These are phyloP conservation scores for Orgyia antiqua DNA, from an alignment of 2,888 invertebrate species.

Conservation along the genomic window DNA sequence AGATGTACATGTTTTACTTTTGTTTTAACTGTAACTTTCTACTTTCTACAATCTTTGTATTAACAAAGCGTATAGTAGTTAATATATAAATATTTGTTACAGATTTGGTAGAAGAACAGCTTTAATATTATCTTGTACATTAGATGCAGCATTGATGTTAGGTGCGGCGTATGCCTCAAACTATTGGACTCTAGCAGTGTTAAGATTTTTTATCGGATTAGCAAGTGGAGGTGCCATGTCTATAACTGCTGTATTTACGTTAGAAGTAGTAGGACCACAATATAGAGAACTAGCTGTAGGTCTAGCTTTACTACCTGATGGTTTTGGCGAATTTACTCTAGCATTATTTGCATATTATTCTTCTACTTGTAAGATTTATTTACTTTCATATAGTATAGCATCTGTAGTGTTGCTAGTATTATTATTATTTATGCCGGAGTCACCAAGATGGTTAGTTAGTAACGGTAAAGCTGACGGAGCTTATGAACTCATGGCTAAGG, in stretches of 20 bases:
- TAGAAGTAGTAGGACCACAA: conserved; percentile 77
- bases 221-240: conserved; percentile 87
- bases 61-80: too few relatives aligned
- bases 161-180: conserved; percentile 80
- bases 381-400: conserved; percentile 28
- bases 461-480: conserved; percentile 36
- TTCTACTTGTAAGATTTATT: conserved; percentile 36
- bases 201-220: conserved; percentile 82
- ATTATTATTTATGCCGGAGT: conserved; percentile 41
- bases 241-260: conserved; percentile 52
- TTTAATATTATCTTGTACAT: conserved; percentile 79
- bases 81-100: conserved; percentile 3
- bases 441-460: conserved; percentile 52
- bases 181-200: conserved; percentile 69
- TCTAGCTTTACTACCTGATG: conserved; percentile 32
- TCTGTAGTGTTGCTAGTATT: conserved; percentile 29
- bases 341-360: conserved; percentile 39
- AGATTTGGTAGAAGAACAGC: conserved; percentile 72
- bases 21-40: too few relatives aligned
- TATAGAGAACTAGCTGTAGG: conserved; percentile 51
- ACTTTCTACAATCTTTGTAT: too few relatives aligned
- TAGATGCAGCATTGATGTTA: conserved; percentile 82
- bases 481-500: conserved; percentile 33
- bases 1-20: too few relatives aligned
- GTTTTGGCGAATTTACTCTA: conserved; percentile 29